Percentiles rank a stretch among this genome's conserved stretches.
These are phyloP conservation scores for Protodeltote pygarga DNA, from an alignment of 2,888 invertebrate species.

Conservation along the genomic window DNA sequence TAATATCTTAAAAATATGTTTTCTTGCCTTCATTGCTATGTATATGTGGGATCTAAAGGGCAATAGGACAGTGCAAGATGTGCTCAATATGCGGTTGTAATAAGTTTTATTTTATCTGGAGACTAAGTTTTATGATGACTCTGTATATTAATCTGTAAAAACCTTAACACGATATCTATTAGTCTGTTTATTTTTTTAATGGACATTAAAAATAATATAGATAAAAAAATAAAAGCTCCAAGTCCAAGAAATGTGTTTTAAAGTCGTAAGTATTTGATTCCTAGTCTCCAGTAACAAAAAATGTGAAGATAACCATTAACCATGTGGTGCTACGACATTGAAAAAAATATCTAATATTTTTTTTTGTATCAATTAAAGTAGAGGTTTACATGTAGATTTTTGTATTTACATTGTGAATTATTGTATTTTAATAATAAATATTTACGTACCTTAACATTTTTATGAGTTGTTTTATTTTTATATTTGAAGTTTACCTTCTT, in stretches of 20 bases:
- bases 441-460: slow-evolving; percentile 75
- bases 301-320: slow-evolving; percentile 45
- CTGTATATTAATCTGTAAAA: too few species aligned
- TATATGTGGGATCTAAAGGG: slow-evolving; percentile 61
- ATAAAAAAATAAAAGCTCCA: too few species aligned
- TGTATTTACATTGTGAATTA: slow-evolving; percentile 68
- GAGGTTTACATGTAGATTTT: slow-evolving; percentile 57
- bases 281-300: slow-evolving; percentile 39
- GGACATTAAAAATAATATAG: background rate
- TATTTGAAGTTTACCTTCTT: background rate
- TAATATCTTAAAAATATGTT: slow-evolving; percentile 9
- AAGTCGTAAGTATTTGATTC: background rate
- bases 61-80: slow-evolving; percentile 62
- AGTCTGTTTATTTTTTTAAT: too few species aligned
- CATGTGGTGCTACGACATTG: slow-evolving; percentile 68
- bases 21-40: slow-evolving; percentile 83
- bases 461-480: slow-evolving; percentile 43
- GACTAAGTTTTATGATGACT: too few species aligned
- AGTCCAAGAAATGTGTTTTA: too few species aligned
- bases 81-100: slow-evolving; percentile 71
- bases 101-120: slow-evolving; percentile 31
- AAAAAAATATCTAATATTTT: slow-evolving; percentile 59
- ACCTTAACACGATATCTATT: too few species aligned
- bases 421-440: slow-evolving; percentile 73
- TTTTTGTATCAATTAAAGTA: slow-evolving; percentile 53